Evolutionary conservation across 2,888 invertebrate species (phyloP).

Genomic region (Epicampocera succincta): DNA sequence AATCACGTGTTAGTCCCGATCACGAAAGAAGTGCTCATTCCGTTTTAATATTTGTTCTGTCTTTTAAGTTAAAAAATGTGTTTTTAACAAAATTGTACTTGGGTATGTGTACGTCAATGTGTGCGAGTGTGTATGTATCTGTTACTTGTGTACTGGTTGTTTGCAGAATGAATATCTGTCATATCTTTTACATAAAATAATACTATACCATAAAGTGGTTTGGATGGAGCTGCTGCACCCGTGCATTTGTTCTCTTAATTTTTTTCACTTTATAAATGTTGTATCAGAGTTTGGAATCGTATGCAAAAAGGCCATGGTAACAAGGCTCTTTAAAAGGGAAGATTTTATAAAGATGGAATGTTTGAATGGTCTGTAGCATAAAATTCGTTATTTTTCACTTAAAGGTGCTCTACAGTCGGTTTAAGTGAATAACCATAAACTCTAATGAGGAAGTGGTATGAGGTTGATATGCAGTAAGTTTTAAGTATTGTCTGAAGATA

Average conservation of each 20-base stretch:
- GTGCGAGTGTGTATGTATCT: not conserved
- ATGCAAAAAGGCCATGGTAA: constrained; percentile 57
- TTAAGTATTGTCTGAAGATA: too few species aligned
- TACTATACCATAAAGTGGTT: constrained; percentile 33
- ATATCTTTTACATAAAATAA: constrained; percentile 64
- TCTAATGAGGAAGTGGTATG: too few species aligned
- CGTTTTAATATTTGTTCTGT: too few species aligned
- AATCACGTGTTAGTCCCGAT: too few species aligned
- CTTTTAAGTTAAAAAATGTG: not conserved
- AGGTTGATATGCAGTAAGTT: too few species aligned
- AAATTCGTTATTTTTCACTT: constrained; percentile 27
- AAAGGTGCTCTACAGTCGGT: not conserved
- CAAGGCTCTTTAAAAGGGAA: constrained; percentile 53
- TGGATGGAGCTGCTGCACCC: constrained; percentile 62
- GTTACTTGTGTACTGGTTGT: constrained; percentile 9
- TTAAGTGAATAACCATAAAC: too few species aligned
- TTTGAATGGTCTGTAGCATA: constrained; percentile 19
- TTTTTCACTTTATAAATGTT: constrained; percentile 22
- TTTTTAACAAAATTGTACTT: constrained; percentile 1
- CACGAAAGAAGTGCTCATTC: too few species aligned
- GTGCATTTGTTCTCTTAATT: constrained; percentile 31
- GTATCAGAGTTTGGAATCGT: constrained; percentile 46
- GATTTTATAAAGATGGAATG: constrained; percentile 22
- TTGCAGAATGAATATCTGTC: constrained; percentile 60
- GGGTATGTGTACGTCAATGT: not conserved